Evolutionary conservation across 2,797 vertebrate species (phyloP).

Genomic region (Champsocephalus esox): DNA sequence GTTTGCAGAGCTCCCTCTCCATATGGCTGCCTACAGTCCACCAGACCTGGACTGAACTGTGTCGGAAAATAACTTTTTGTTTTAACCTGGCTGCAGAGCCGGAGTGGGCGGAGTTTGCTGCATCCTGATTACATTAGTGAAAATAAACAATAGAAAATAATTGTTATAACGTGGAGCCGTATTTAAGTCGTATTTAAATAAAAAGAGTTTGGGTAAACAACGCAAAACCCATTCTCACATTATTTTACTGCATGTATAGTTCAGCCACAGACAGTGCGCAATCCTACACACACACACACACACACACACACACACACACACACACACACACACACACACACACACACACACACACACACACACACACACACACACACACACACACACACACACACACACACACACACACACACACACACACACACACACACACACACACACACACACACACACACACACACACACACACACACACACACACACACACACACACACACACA

Average conservation of each 20-base stretch:
- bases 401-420: neutral
- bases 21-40: conserved; percentile 86
- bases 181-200: too few relatives aligned
- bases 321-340: neutral
- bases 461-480: neutral
- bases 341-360: too few relatives aligned
- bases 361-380: too few relatives aligned
- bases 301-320: neutral
- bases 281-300: too few relatives aligned
- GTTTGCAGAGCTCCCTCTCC: conserved; percentile 92
- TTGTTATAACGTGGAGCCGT: neutral
- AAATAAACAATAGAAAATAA: conserved; percentile 36
- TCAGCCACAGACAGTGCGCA: too few relatives aligned
- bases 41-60: conserved; percentile 77
- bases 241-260: too few relatives aligned
- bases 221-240: too few relatives aligned
- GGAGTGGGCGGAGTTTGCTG: conserved; percentile 20
- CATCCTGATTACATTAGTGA: conserved; percentile 27
- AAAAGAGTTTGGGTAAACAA: too few relatives aligned
- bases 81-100: conserved; percentile 39
- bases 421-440: too few relatives aligned
- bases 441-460: neutral
- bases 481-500: too few relatives aligned
- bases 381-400: neutral
- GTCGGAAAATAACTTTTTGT: conserved; percentile 58